These are phyloP conservation scores for Trachemys scripta DNA, from an alignment of 2,113 vertebrate genomes.

Conservation along the genomic window DNA sequence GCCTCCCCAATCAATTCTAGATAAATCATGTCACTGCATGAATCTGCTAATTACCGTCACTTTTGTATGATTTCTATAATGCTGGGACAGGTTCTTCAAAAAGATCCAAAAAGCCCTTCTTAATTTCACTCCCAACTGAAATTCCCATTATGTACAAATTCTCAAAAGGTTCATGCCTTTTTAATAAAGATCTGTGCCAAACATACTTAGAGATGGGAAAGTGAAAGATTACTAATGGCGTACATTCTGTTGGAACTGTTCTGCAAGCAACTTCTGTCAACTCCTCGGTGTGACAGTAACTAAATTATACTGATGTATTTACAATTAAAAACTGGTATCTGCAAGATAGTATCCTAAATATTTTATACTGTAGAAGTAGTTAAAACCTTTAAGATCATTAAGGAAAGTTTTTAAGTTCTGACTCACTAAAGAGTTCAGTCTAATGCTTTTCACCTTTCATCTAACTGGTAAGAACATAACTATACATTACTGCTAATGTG, in stretches of 20 bases:
- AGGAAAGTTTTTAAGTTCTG: neutral
- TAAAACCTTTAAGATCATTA: rapidly evolving
- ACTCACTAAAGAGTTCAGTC: neutral
- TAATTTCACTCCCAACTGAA: conserved; percentile 10
- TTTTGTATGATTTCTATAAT: conserved; percentile 48
- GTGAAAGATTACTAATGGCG: neutral
- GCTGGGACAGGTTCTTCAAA: neutral
- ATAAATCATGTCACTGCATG: conserved; percentile 2
- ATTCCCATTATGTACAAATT: conserved; percentile 14
- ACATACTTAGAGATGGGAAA: neutral
- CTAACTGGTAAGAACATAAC: neutral
- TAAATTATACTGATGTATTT: neutral
- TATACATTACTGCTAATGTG: neutral
- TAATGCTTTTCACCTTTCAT: neutral
- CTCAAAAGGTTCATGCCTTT: neutral
- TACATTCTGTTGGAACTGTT: conserved; percentile 26
- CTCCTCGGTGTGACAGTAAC: neutral
- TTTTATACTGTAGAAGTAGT: neutral
- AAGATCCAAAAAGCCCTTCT: conserved; percentile 14
- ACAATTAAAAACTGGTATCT: neutral
- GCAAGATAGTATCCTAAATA: neutral
- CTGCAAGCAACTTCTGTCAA: conserved; percentile 20
- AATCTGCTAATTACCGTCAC: conserved; percentile 8
- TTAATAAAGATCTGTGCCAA: conserved; percentile 21
- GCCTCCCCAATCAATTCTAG: neutral